These are phyloP conservation scores for Himalopsyche japonica DNA, from an alignment of 2,888 invertebrate genomes.

Conservation along the genomic window DNA sequence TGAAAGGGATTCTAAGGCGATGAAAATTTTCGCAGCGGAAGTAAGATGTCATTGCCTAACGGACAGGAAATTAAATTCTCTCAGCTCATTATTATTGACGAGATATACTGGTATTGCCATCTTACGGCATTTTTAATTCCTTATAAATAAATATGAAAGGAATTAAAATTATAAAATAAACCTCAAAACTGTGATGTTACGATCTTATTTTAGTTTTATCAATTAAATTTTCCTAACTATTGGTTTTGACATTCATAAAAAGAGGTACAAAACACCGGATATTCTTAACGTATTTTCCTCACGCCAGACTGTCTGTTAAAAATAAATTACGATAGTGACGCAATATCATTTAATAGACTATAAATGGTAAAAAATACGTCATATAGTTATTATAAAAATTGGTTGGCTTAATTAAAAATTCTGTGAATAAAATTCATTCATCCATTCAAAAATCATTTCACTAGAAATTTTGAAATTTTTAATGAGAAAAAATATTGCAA, in stretches of 20 bases:
- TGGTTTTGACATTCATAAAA: no score
- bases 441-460: neutral
- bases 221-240: neutral
- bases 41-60: neutral
- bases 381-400: no score
- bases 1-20: neutral
- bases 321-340: no score
- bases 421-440: neutral
- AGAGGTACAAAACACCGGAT: neutral
- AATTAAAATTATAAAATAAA: neutral
- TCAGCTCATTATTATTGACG: neutral
- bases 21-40: neutral
- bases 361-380: no score
- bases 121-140: neutral
- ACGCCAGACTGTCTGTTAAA: no score
- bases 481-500: neutral
- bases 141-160: neutral
- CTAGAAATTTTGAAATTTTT: neutral
- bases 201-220: neutral
- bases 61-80: neutral
- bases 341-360: no score
- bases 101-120: neutral
- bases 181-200: neutral
- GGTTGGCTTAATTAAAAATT: no score
- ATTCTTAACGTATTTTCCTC: no score